Percentiles rank a stretch among this genome's conserved stretches.
Evolutionary conservation across 2,113 vertebrate genomes (phyloP).

Genomic region (Hemichromis elongatus): DNA sequence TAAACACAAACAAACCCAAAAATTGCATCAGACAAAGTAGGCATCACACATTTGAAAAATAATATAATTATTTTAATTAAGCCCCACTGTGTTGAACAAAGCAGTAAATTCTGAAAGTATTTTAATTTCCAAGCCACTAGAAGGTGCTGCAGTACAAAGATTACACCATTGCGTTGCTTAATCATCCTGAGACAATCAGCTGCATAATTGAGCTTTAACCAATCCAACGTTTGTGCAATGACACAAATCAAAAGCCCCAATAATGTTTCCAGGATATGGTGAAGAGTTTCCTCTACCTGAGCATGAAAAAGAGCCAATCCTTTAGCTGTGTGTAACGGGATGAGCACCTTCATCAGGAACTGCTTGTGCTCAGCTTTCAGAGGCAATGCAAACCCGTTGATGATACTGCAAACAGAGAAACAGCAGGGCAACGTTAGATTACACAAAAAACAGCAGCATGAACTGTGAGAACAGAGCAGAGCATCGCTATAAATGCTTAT

Average conservation of each 20-base stretch:
- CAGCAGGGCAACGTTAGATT: not conserved
- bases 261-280: not conserved
- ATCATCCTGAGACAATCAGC: not conserved
- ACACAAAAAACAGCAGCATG: not conserved
- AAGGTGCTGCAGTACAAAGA: slow-evolving; percentile 1
- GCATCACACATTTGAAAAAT: not conserved
- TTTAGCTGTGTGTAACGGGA: slow-evolving; percentile 96
- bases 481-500: not conserved
- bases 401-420: slow-evolving; percentile 83
- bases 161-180: not conserved
- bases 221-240: not conserved
- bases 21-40: not conserved
- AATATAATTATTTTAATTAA: not conserved
- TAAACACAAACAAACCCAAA: not conserved
- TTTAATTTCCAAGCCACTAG: slow-evolving; percentile 33
- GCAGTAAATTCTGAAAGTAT: not conserved
- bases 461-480: not conserved
- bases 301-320: slow-evolving; percentile 94
- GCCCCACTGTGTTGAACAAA: not conserved
- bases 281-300: slow-evolving; percentile 75
- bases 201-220: not conserved
- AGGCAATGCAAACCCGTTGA: slow-evolving; percentile 98
- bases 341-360: slow-evolving; percentile 98
- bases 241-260: not conserved
- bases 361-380: slow-evolving; percentile 98